Conservation (phyloP, 2,888 invertebrate species). For the Hypolimnas misippus region DNA sequence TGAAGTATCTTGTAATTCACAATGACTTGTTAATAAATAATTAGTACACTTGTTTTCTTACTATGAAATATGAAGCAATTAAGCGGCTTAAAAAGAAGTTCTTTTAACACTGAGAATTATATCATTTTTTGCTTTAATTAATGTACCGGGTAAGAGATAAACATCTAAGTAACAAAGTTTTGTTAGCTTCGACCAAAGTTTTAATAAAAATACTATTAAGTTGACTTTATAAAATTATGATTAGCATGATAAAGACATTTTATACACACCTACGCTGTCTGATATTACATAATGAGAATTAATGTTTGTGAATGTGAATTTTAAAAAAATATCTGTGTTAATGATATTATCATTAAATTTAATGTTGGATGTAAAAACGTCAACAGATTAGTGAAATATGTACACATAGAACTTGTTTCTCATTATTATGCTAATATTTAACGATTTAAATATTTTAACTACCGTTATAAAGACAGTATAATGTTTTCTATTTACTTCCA, state of each 20-base stretch:
- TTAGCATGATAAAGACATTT: constrained; percentile 23
- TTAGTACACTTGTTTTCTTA: too few species aligned
- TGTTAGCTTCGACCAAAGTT: background rate
- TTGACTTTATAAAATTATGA: constrained; percentile 11
- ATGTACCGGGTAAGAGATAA: background rate
- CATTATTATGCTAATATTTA: constrained; percentile 29
- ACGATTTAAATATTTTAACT: constrained; percentile 18
- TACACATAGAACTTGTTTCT: constrained; percentile 19
- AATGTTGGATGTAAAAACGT: constrained; percentile 36
- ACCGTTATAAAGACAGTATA: constrained; percentile 5
- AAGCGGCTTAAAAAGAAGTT: background rate
- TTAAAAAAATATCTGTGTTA: constrained; percentile 31
- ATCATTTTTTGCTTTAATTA: constrained; percentile 6
- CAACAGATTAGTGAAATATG: constrained; percentile 33
- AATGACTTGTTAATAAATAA: too few species aligned
- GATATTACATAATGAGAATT: constrained; percentile 23
- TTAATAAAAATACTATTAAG: constrained; percentile 11
- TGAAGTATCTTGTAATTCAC: too few species aligned
- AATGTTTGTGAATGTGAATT: constrained; percentile 27
- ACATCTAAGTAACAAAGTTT: constrained; percentile 8
- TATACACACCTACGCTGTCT: constrained; percentile 30
- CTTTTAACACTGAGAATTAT: background rate
- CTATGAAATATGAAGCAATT: background rate
- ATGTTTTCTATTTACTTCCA: background rate
- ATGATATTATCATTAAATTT: constrained; percentile 40